These are phyloP conservation scores for Archips xylosteana DNA, from an alignment of 2,888 invertebrate genomes.

Conservation along the genomic window DNA sequence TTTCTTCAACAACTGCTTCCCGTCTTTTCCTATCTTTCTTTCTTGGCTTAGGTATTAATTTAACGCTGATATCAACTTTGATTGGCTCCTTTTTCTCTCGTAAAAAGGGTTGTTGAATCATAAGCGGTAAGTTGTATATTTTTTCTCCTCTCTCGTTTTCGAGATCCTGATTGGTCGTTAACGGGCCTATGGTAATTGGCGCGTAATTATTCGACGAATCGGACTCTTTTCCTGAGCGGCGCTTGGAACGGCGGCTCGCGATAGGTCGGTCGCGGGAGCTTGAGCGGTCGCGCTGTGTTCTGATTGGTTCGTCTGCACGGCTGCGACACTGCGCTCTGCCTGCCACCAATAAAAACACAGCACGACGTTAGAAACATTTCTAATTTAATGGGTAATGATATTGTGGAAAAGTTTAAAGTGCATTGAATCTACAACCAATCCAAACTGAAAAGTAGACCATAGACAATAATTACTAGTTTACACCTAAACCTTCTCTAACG, in stretches of 20 bases:
- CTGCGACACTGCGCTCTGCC: constrained; percentile 85
- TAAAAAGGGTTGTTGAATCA: constrained; percentile 86
- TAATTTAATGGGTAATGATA: constrained; percentile 76
- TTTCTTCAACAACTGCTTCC: constrained; percentile 66
- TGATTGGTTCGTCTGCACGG: constrained; percentile 85
- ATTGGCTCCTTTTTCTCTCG: constrained; percentile 89
- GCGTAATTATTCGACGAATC: constrained; percentile 84
- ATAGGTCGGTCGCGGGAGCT: constrained; percentile 71
- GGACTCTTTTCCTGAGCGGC: constrained; percentile 84
- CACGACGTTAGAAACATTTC: constrained; percentile 77
- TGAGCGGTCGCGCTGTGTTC: constrained; percentile 83
- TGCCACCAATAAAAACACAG: constrained; percentile 86
- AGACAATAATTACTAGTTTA: not conserved
- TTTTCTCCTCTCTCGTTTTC: constrained; percentile 72
- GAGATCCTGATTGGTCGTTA: constrained; percentile 84
- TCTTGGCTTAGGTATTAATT: constrained; percentile 88
- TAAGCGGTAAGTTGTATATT: constrained; percentile 79
- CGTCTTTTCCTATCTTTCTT: constrained; percentile 76
- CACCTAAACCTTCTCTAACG: too few species aligned
- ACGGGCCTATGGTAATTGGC: constrained; percentile 79
- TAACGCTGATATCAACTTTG: constrained; percentile 92
- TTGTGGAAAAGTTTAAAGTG: constrained; percentile 47
- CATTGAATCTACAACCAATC: constrained; percentile 46
- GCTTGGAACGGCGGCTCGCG: constrained; percentile 74
- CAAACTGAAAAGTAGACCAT: constrained; percentile 17